Base-by-base conservation (phyloP, 2,797 vertebrate genomes). In the Phataginus tricuspis region DNA sequence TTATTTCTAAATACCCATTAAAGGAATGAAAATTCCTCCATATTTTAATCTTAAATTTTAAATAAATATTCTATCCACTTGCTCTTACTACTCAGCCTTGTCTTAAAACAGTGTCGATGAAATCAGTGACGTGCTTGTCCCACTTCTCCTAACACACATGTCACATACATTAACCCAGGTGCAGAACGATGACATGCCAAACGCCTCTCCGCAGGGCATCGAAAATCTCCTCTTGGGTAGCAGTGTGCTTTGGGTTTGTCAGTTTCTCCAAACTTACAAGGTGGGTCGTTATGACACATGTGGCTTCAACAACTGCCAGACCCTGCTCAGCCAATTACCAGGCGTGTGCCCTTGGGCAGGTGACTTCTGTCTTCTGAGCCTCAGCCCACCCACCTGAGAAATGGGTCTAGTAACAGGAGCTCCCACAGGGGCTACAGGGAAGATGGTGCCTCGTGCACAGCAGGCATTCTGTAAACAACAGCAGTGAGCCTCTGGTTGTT, bases 181-280 rank as follows among this genome's bases (percentile, higher is more conserved):
- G 11, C 15, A 0, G 2, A 55, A 21, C 51, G 25, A 29, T 51
- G 19, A 31, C 6, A 45, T 4, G 1, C 9, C 39, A n/a, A 82
- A n/a, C 1, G 37, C 27, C n/a, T n/a, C 0, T 23, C 39, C 7
- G 25, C 5, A 1, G 0, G 57, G 69, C 29, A 0, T 1, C 29
- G 2, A 3, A 42, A 63, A 16, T 19, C 5, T 63, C 69, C 82
- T 75, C 64, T 0, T 0, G 0, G n/a, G 53, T 21, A 0, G n/a
- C 4, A 2, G n/a, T 25, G 1, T 21, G 37, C 79, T 34, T 2
- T 14, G 29, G n/a, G 79, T 34, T 57, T 15, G 18, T 14, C 1
- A 61, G 14, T 4, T 27, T n/a, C 74, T 29, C 25, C 15, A 7
- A 45, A 80, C 69, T 49, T 53, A 57, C 14, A 3, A 4, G 21